Evolutionary conservation across 2,113 vertebrate species (phyloP), one percentile per base, ranked within the genome.

Genomic region (Hyaena hyaena): DNA sequence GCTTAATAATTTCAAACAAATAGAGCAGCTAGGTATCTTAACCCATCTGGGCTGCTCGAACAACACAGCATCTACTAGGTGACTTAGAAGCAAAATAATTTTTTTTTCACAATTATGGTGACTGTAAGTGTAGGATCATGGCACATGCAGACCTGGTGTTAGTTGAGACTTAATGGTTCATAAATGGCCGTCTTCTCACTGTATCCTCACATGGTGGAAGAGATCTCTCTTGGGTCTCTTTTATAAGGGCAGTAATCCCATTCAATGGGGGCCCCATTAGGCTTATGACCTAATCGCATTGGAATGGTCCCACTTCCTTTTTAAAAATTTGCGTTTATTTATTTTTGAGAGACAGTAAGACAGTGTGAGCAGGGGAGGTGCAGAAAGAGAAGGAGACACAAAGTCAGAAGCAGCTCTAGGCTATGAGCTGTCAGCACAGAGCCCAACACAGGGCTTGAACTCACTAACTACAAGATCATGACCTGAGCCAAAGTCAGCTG

Each of bases 1-100:
- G 48, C 24, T 71, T 79, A 65, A 87, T 88, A 74, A 87, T 94
- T 94, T 86, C 19, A 76, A 81, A 82, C 61, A 89, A 81, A 48
- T 74, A 68, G 4, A 33, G 39, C 16, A 19, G 31, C 4, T 1
- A 35, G 45, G 33, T 33, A 19, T 85, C 63, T 66, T 85, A 66
- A 6, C 48, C 15, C 24, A 43, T 43, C 26, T 28, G 55, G 79
- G 35, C 21, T 39, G 35, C 81, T 10, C 5, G 43, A 43, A 31
- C 5, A 63, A 39, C 39, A 26, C 61, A 43, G 24, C 24, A 31
- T 28, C 16, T 28, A 63, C 15, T 31, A 24, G 55, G 81, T 83
- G 35, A 61, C 26, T 63, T 83, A 83, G 31, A 63, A 63, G 39
- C 58, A 12, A 83, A 61, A 83, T 16, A 65, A 43, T 26, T 43